A percentile compares a stretch with the other conserved stretches of the same genome.
Evolutionary conservation across 1,140 invertebrate genomes (phyloP).

Genomic region (Penaeus chinensis): DNA sequence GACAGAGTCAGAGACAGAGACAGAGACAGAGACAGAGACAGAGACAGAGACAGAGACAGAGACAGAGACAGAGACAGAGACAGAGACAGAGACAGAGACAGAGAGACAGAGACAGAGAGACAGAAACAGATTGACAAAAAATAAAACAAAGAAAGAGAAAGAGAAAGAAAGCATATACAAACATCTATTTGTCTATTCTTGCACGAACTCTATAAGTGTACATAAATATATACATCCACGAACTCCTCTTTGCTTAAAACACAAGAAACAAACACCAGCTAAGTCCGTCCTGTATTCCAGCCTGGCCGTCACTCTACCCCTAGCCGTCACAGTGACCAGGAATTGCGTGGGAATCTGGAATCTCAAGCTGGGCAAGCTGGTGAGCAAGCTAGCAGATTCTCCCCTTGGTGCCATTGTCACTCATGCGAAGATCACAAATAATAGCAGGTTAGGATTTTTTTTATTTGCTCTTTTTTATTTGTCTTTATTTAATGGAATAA

Average conservation of each 20-base stretch:
- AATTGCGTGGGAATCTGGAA: conserved; percentile 97
- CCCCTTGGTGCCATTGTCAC: conserved; percentile 95
- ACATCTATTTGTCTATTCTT: too few relatives aligned
- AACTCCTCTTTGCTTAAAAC: too few relatives aligned
- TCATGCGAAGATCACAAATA: conserved; percentile 86
- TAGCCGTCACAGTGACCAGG: conserved; percentile 89
- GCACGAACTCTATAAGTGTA: too few relatives aligned
- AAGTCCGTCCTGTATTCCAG: conserved; percentile 68
- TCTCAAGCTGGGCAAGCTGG: conserved; percentile 83
- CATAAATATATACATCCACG: too few relatives aligned
- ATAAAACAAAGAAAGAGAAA: too few relatives aligned
- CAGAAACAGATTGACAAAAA: too few relatives aligned
- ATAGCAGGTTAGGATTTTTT: conserved; percentile 75
- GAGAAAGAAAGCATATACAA: too few relatives aligned
- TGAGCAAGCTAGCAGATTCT: conserved; percentile 89
- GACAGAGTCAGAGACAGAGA: too few relatives aligned
- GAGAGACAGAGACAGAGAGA: too few relatives aligned
- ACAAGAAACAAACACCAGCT: conserved; percentile 45
- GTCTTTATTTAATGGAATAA: not conserved
- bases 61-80: not conserved
- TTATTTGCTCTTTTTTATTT: not conserved
- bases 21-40: too few relatives aligned
- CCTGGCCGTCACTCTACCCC: conserved; percentile 76
- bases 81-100: not conserved
- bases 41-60: too few relatives aligned